Evolutionary conservation across 2,797 vertebrate genomes (phyloP).

Genomic region (Oreortyx pictus): DNA sequence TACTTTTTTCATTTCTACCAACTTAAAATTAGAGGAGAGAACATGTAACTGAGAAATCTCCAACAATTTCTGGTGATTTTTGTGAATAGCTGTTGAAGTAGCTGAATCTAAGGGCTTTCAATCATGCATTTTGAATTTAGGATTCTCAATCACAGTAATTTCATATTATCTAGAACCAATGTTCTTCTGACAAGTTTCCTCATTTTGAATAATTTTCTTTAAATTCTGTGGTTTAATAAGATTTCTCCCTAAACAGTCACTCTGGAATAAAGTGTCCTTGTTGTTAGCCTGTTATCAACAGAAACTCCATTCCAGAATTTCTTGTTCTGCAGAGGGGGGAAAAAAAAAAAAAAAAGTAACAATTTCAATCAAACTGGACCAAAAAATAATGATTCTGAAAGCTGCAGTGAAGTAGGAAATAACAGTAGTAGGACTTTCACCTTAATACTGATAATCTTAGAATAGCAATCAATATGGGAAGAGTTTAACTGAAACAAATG

Average conservation of each 20-base stretch:
- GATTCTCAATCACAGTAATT: not conserved
- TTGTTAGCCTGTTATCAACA: not conserved
- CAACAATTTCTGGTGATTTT: not conserved
- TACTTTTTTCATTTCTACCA: not conserved
- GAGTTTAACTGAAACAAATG: not conserved
- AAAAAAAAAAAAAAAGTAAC: not conserved
- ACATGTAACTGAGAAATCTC: not conserved
- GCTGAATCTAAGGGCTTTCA: not conserved
- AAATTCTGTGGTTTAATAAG: not conserved
- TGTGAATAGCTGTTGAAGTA: not conserved
- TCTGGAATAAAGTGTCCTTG: not conserved
- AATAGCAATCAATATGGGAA: not conserved
- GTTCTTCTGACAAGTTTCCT: not conserved
- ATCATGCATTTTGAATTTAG: not conserved
- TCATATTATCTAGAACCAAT: not conserved
- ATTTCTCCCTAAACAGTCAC: not conserved
- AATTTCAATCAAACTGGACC: not conserved
- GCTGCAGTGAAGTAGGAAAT: not conserved
- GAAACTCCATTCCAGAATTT: not conserved
- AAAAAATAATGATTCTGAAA: not conserved
- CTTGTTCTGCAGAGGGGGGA: not conserved
- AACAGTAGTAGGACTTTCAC: not conserved
- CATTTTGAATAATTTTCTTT: not conserved
- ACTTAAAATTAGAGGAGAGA: not conserved
- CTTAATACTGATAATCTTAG: not conserved